A percentile compares a stretch with the other conserved stretches of the same genome.
phyloP scores from a whole-genome alignment of 2,797 vertebrate species.

The Merluccius polli region DNA sequence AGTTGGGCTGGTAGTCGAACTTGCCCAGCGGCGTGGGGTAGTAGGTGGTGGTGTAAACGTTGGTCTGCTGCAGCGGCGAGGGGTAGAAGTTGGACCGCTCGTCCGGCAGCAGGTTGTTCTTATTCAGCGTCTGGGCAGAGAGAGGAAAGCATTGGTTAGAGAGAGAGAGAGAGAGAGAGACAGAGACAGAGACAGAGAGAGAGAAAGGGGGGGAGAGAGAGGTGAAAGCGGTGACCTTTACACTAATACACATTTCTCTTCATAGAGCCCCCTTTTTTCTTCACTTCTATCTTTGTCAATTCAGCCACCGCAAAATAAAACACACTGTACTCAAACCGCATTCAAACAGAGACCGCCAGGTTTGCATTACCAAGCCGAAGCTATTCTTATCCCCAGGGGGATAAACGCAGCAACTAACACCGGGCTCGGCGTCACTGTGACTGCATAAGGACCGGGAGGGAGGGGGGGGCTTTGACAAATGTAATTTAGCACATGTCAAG shows the following conservation, averaged over 20 bases:
- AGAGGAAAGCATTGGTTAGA: neutral
- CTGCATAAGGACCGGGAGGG: conserved; percentile 33
- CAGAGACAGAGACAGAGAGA: neutral
- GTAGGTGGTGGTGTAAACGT: conserved; percentile 98
- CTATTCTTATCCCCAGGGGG: conserved; percentile 2
- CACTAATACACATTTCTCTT: neutral
- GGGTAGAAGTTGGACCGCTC: conserved; percentile 93
- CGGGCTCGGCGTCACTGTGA: conserved; percentile 5
- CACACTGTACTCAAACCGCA: neutral
- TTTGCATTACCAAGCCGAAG: neutral
- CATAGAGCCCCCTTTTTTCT: neutral
- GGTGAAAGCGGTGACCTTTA: neutral
- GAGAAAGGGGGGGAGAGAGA: neutral
- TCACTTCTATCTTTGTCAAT: neutral
- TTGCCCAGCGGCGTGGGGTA: conserved; percentile 92
- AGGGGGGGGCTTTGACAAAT: conserved; percentile 47
- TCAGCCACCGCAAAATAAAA: neutral
- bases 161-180: neutral
- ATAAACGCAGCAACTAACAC: conserved; percentile 21
- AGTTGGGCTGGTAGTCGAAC: conserved; percentile 91
- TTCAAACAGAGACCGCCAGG: neutral
- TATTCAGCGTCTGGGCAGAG: conserved; percentile 87
- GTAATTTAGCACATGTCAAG: conserved; percentile 45
- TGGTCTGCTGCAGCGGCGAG: conserved; percentile 89
- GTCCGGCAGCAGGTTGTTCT: conserved; percentile 95